Conservation (phyloP, 1,140 invertebrate genomes). For the Zaprionus gabonicus region DNA sequence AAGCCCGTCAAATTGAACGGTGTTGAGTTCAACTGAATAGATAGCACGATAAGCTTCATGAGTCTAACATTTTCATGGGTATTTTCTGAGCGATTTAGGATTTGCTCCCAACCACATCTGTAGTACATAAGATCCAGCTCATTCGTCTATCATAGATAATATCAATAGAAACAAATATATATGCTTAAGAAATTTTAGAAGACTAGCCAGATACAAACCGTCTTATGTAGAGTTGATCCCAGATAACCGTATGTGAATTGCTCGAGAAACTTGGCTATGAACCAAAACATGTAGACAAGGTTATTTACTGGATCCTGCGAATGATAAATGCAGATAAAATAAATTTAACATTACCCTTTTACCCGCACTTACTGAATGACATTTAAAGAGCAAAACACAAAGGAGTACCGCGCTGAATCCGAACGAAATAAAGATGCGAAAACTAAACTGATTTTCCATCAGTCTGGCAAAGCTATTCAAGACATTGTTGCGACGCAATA, state of each 20-base stretch:
- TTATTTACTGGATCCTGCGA: conserved; percentile 14
- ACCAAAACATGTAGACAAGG: conserved; percentile 22
- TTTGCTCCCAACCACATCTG: conserved; percentile 34
- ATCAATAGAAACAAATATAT: too few relatives aligned
- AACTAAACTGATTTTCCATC: conserved; percentile 33
- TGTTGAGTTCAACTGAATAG: conserved; percentile 44
- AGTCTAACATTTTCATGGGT: conserved; percentile 36
- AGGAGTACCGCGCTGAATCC: conserved; percentile 28
- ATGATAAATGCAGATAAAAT: background rate
- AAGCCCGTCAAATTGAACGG: conserved; percentile 39
- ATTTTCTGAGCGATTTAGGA: conserved; percentile 32
- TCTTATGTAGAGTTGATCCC: conserved; percentile 22
- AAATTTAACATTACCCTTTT: background rate
- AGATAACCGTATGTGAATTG: conserved; percentile 20
- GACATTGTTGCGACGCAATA: conserved; percentile 30
- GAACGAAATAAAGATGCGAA: conserved; percentile 45
- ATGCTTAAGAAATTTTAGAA: too few relatives aligned
- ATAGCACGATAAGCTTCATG: conserved; percentile 42
- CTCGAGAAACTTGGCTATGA: conserved; percentile 27
- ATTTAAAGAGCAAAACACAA: conserved; percentile 38
- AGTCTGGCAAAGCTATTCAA: conserved; percentile 41
- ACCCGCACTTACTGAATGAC: conserved; percentile 24
- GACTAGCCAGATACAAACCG: background rate
- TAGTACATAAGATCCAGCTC: conserved; percentile 40
- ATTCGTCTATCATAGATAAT: conserved; percentile 31